Evolutionary conservation across 2,113 vertebrate species (phyloP).

Genomic region (Malurus alboscapulatus): DNA sequence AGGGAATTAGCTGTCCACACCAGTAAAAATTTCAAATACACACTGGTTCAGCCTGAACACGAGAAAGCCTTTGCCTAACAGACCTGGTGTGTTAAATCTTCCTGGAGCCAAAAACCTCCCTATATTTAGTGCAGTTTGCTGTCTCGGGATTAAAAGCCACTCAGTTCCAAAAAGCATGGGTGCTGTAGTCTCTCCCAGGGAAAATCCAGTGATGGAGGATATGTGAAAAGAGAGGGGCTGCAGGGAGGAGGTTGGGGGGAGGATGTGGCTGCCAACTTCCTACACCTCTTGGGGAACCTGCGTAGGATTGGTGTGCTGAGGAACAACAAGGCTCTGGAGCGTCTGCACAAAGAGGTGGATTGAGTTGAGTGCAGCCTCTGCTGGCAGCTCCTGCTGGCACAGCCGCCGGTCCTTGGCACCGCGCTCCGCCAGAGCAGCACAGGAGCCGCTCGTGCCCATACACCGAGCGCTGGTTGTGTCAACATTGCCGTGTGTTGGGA

Average conservation of each 20-base stretch:
- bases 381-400: constrained; percentile 14
- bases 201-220: background rate
- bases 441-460: background rate
- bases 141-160: background rate
- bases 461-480: background rate
- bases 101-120: background rate
- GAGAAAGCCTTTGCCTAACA: background rate
- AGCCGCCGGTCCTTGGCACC: background rate
- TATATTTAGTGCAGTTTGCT: background rate
- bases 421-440: background rate
- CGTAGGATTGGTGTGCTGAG: background rate
- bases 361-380: background rate
- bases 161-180: accelerated
- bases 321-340: background rate
- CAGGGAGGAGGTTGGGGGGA: background rate
- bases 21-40: background rate
- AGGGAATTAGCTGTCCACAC: background rate
- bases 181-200: background rate
- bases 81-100: background rate
- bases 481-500: background rate
- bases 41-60: background rate
- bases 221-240: background rate
- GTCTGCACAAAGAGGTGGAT: background rate
- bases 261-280: background rate
- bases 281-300: background rate